A percentile compares a stretch with the other conserved stretches of the same genome.
phyloP scores from a whole-genome alignment of 2,888 invertebrate genomes.

The Drosophila nr. fundita region DNA sequence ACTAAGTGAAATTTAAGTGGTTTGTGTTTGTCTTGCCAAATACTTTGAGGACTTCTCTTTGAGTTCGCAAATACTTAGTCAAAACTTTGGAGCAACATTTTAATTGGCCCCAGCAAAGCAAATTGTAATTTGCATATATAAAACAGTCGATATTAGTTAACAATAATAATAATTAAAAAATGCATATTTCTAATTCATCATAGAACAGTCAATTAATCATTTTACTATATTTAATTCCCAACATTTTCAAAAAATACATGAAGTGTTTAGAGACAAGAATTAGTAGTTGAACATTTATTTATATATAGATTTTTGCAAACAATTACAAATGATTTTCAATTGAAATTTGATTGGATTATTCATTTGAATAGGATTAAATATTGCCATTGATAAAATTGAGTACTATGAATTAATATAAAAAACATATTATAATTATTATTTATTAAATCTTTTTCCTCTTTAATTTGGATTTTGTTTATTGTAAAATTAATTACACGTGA shows the following conservation, averaged over 20 bases:
- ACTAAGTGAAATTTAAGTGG: conserved; percentile 65
- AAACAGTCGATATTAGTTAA: neutral
- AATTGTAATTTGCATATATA: neutral
- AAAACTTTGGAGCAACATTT: neutral
- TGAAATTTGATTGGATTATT: neutral
- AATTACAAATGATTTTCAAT: neutral
- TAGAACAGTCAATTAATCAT: neutral
- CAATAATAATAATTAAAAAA: neutral
- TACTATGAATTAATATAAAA: neutral
- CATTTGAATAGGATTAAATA: neutral
- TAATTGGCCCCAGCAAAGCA: neutral
- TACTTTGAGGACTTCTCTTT: conserved; percentile 16
- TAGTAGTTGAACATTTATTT: no score
- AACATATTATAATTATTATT: no score
- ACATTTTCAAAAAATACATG: neutral
- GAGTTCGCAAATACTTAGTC: neutral
- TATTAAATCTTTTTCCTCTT: neutral
- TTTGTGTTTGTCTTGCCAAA: conserved; percentile 28
- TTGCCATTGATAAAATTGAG: neutral
- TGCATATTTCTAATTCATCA: neutral
- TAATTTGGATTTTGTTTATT: neutral
- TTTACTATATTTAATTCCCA: neutral
- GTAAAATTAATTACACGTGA: conserved; percentile 31
- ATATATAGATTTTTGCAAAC: neutral
- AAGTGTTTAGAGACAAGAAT: neutral